Evolutionary conservation across 2,888 invertebrate species (phyloP).

Genomic region (Oscheius sp.): DNA sequence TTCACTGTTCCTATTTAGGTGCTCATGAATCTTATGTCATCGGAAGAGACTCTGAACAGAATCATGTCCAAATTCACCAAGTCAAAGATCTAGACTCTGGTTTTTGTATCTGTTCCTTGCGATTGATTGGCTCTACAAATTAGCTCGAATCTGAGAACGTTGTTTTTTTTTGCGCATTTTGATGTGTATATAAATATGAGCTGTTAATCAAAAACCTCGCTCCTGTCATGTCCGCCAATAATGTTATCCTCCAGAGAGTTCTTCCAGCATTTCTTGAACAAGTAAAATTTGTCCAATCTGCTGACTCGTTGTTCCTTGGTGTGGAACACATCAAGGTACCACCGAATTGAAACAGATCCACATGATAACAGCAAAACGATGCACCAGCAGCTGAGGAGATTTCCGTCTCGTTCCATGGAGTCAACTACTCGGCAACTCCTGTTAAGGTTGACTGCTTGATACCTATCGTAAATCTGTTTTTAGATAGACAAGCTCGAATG

Average conservation of each 20-base stretch:
- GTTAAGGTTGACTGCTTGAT: background rate
- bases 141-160: conserved; percentile 2
- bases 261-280: conserved; percentile 6
- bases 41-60: conserved; percentile 47
- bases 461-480: background rate
- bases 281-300: background rate
- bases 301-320: background rate
- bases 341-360: no score
- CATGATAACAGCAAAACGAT: background rate
- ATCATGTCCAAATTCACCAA: conserved; percentile 46
- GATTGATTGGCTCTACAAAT: background rate
- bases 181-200: conserved; percentile 6
- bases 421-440: background rate
- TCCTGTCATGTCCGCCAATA: conserved; percentile 5
- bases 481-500: conserved; percentile 9
- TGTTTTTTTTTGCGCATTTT: background rate
- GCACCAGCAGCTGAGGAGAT: background rate
- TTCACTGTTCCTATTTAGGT: conserved; percentile 12
- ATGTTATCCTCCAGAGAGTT: conserved; percentile 8
- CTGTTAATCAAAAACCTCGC: background rate
- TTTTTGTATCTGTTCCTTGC: background rate
- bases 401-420: background rate
- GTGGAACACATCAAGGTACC: conserved; percentile 16
- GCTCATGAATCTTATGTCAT: conserved; percentile 29
- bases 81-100: conserved; percentile 28